Conservation (phyloP, 2,113 vertebrate species). For the Corythoichthys intestinalis region DNA sequence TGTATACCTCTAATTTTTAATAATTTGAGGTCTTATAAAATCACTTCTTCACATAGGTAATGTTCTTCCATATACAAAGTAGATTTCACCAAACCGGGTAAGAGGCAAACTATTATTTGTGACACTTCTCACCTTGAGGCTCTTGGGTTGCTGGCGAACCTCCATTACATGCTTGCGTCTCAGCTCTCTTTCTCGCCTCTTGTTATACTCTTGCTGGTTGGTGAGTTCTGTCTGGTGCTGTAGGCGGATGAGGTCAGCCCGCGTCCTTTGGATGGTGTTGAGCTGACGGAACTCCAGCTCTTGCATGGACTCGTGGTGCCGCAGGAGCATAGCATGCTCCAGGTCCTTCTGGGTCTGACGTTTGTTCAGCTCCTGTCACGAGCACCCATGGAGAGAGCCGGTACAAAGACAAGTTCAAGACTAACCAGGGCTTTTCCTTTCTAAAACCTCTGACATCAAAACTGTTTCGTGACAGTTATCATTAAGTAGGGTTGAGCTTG, state of each 20-base stretch:
- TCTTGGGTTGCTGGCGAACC: conserved; percentile 98
- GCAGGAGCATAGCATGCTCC: conserved; percentile 95
- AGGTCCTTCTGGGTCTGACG: conserved; percentile 97
- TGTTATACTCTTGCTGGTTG: conserved; percentile 99
- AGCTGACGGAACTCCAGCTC: conserved; percentile 98
- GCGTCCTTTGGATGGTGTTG: conserved; percentile 91
- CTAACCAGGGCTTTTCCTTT: background rate
- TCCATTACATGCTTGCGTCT: conserved; percentile 97
- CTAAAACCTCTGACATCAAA: no score
- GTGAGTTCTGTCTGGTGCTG: conserved; percentile 98
- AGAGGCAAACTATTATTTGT: no score
- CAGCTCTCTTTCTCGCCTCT: conserved; percentile 92
- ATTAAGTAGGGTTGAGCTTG: no score
- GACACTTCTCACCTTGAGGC: conserved; percentile 83
- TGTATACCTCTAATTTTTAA: no score
- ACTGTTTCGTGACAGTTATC: no score
- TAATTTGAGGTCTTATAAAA: no score
- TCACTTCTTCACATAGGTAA: no score
- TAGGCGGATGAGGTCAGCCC: conserved; percentile 89
- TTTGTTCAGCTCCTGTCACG: conserved; percentile 89
- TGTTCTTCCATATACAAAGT: no score
- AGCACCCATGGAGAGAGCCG: conserved; percentile 3
- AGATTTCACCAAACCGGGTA: no score
- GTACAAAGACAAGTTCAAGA: background rate
- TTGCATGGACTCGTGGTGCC: conserved; percentile 98